Percentiles rank a stretch among this genome's conserved stretches.
Conservation (phyloP, 2,888 invertebrate genomes). For the Phengaris arion region DNA sequence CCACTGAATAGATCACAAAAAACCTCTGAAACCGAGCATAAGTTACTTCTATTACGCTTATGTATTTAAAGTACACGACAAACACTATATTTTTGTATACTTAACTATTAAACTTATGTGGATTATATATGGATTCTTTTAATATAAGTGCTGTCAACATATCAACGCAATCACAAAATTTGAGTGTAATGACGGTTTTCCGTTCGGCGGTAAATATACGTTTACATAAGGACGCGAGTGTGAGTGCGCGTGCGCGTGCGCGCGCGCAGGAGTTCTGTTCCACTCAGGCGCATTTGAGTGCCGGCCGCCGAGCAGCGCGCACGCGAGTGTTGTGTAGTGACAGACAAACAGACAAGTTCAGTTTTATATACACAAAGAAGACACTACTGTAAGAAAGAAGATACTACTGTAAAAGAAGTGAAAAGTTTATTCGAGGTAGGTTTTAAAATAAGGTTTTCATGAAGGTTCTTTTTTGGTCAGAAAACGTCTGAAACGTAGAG, state of each 20-base stretch:
- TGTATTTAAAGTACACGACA: no score
- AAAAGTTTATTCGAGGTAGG: neutral
- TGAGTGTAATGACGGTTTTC: conserved; percentile 60
- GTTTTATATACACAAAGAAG: neutral
- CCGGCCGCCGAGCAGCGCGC: conserved; percentile 51
- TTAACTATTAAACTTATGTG: neutral
- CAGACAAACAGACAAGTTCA: conserved; percentile 36
- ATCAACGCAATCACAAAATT: conserved; percentile 53
- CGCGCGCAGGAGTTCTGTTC: conserved; percentile 71
- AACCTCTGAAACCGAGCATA: no score
- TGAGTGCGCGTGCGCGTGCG: neutral
- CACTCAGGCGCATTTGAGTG: conserved; percentile 76
- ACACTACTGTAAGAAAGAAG: no score
- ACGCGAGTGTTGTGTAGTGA: conserved; percentile 49
- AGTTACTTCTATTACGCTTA: no score
- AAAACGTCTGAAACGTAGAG: neutral
- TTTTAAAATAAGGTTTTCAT: no score
- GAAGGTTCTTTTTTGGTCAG: neutral
- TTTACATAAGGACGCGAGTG: conserved; percentile 34
- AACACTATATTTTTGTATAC: no score
- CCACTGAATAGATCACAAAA: no score
- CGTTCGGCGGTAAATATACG: conserved; percentile 64
- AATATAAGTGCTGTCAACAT: conserved; percentile 29
- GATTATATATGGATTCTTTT: neutral
- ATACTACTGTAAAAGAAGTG: neutral